phyloP scores from a whole-genome alignment of 2,888 invertebrate species.

The Ophraella communa region DNA sequence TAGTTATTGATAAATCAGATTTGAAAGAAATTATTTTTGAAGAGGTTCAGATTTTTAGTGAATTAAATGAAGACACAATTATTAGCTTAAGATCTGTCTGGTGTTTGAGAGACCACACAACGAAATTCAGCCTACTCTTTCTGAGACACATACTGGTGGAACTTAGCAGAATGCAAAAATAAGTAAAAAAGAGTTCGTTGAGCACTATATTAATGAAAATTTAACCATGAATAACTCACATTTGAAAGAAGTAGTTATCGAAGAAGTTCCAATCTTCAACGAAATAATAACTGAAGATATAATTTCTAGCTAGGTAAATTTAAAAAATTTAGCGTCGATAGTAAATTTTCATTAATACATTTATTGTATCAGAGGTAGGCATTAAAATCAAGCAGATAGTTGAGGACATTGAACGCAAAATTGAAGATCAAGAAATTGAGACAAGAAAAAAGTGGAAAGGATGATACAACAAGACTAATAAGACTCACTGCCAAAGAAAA shows the following conservation, averaged over 20 bases:
- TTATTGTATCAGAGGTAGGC: conserved; percentile 18
- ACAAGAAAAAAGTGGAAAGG: conserved; percentile 31
- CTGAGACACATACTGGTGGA: conserved; percentile 16
- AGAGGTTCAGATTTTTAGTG: conserved; percentile 2
- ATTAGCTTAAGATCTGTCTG: neutral
- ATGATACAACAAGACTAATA: conserved; percentile 23
- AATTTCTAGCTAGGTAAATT: neutral
- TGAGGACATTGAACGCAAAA: conserved; percentile 25
- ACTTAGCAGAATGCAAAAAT: conserved; percentile 11
- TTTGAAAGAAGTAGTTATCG: conserved; percentile 1
- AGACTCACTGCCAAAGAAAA: conserved; percentile 31
- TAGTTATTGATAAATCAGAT: too few relatives aligned
- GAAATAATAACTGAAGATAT: conserved; percentile 6
- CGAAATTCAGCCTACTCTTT: conserved; percentile 2
- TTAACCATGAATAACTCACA: neutral
- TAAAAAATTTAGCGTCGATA: conserved; percentile 12
- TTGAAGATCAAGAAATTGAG: conserved; percentile 12
- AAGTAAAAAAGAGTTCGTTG: conserved; percentile 5
- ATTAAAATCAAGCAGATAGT: conserved; percentile 25
- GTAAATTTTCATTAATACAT: conserved; percentile 25
- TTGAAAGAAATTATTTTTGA: neutral
- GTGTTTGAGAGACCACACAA: neutral
- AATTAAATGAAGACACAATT: neutral
- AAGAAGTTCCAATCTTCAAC: conserved; percentile 20
- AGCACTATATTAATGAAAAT: neutral